Conservation (phyloP, 2,113 vertebrate genomes). For the Ciconia maguari region DNA sequence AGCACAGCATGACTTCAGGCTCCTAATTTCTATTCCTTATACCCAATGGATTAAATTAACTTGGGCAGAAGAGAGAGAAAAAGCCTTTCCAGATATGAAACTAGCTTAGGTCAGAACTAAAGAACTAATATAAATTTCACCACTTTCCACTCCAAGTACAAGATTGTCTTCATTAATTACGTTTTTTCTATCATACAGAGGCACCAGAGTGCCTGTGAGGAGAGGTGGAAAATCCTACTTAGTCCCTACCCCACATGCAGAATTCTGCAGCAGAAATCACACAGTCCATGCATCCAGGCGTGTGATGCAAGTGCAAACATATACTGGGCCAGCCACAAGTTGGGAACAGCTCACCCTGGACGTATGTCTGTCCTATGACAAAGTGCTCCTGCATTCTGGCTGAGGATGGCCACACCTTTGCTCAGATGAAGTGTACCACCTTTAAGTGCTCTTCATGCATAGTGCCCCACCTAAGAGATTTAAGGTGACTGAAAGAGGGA, state of each 20-base stretch:
- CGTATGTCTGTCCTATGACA: accelerated
- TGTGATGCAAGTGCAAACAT: not conserved
- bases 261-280: not conserved
- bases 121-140: not conserved
- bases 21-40: not conserved
- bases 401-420: not conserved
- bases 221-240: not conserved
- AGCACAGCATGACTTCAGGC: not conserved
- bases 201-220: not conserved
- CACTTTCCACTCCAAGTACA: not conserved
- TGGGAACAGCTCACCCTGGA: not conserved
- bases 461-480: not conserved
- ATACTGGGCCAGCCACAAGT: not conserved
- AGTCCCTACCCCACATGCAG: not conserved
- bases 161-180: not conserved
- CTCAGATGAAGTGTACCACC: not conserved
- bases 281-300: not conserved
- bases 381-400: not conserved
- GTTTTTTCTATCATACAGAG: not conserved
- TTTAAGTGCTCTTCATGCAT: not conserved
- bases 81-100: not conserved
- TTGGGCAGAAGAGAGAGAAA: not conserved
- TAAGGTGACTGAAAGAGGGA: not conserved
- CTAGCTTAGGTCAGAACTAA: not conserved
- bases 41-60: not conserved